phyloP scores from a whole-genome alignment of 2,113 vertebrate species.

The Planiliza haematocheilus region DNA sequence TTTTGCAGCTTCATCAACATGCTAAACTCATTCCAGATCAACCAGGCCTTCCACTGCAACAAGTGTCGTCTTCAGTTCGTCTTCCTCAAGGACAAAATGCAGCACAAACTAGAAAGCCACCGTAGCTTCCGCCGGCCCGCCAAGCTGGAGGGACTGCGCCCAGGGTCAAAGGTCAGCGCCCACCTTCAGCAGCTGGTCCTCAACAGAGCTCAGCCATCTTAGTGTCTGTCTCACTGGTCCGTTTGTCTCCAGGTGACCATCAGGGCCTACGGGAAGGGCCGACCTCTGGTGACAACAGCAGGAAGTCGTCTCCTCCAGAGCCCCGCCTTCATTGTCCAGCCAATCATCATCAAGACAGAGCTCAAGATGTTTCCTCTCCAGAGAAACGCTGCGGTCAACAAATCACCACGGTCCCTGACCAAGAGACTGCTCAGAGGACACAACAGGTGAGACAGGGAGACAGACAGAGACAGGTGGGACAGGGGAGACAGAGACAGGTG shows the following conservation, averaged over 20 bases:
- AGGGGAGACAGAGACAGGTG: no score
- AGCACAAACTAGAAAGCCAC: slow-evolving; percentile 94
- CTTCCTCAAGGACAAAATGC: slow-evolving; percentile 92
- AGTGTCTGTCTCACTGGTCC: background rate
- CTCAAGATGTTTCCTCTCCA: background rate
- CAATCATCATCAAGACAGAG: slow-evolving; percentile 64
- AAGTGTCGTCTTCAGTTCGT: slow-evolving; percentile 96
- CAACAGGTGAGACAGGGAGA: no score
- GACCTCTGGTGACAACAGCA: background rate
- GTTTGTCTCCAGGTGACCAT: slow-evolving; percentile 68
- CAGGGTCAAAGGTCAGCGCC: slow-evolving; percentile 92
- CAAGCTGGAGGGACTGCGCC: slow-evolving; percentile 90
- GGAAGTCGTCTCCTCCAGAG: no score
- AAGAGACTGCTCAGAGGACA: background rate
- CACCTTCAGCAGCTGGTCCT: no score
- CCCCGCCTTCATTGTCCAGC: slow-evolving; percentile 54
- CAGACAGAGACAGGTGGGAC: no score
- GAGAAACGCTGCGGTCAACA: background rate
- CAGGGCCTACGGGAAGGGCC: slow-evolving; percentile 63
- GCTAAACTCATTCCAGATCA: no score
- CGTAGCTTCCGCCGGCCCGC: slow-evolving; percentile 92
- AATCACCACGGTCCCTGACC: background rate
- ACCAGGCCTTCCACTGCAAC: slow-evolving; percentile 93
- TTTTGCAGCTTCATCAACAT: no score
- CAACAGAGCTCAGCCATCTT: no score